A percentile compares a stretch with the other conserved stretches of the same genome.
phyloP scores from a whole-genome alignment of 1,140 invertebrate genomes.

The Pseudobourletiella spinata region DNA sequence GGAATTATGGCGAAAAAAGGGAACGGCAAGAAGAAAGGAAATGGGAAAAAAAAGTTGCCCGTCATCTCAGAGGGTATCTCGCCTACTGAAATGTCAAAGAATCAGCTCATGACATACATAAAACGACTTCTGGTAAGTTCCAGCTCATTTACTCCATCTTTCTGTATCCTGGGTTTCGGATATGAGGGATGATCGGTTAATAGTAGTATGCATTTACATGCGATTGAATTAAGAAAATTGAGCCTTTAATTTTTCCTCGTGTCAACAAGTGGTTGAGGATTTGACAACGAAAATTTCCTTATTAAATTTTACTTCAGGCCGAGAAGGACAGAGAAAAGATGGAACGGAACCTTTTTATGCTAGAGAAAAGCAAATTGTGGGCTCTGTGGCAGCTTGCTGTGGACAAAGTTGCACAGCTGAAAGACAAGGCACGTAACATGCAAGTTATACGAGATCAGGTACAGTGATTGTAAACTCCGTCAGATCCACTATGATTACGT shows the following conservation, averaged over 20 bases:
- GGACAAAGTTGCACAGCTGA: slow-evolving; percentile 3
- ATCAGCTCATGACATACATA: neutral
- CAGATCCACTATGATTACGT: too few relatives aligned
- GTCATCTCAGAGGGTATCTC: slow-evolving; percentile 4
- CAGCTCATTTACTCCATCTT: neutral
- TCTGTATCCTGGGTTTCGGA: too few relatives aligned
- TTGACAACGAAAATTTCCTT: too few relatives aligned
- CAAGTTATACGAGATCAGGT: neutral
- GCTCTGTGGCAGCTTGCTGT: slow-evolving; percentile 12
- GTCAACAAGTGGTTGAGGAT: neutral
- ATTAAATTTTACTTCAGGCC: neutral
- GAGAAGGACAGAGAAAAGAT: slow-evolving; percentile 7
- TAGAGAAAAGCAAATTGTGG: slow-evolving; percentile 8
- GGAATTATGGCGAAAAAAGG: neutral
- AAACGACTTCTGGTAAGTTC: slow-evolving; percentile 1
- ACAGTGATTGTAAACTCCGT: neutral
- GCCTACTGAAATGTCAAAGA: slow-evolving; percentile 13
- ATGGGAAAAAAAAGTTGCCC: neutral
- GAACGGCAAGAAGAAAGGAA: neutral
- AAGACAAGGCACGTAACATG: neutral
- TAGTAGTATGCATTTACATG: neutral
- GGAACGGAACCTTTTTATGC: slow-evolving; percentile 18
- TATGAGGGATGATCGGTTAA: too few relatives aligned
- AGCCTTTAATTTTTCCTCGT: neutral
- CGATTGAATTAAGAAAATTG: too few relatives aligned